phyloP scores from a whole-genome alignment of 1,140 invertebrate species.

The Sitobion miscanthi region DNA sequence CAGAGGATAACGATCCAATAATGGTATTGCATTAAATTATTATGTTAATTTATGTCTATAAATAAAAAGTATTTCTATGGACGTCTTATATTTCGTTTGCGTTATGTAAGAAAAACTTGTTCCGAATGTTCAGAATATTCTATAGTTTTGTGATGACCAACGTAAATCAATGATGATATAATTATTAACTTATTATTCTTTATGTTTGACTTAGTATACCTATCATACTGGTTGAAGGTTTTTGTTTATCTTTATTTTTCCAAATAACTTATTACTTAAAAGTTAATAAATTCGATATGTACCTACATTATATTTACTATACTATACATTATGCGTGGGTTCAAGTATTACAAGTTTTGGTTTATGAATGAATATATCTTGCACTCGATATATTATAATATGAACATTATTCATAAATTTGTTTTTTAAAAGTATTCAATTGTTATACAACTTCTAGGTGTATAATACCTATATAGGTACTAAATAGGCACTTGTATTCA shows the following conservation, averaged over 20 bases:
- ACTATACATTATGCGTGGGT: not conserved
- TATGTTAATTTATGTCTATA: conserved; percentile 1
- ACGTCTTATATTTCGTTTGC: not conserved
- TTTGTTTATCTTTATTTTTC: not conserved
- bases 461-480: not conserved
- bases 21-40: not conserved
- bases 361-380: not conserved
- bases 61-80: not conserved
- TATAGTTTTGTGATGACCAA: not conserved
- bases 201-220: not conserved
- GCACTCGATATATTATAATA: not conserved
- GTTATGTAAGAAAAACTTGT: not conserved
- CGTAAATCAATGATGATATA: not conserved
- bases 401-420: not conserved
- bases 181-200: not conserved
- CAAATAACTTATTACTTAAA: not conserved
- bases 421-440: not conserved
- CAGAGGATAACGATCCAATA: not conserved
- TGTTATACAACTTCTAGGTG: not conserved
- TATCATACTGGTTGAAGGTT: not conserved
- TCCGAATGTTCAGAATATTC: not conserved
- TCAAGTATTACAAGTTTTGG: not conserved
- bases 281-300: not conserved
- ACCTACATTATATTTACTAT: too few species aligned
- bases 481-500: not conserved